These are phyloP conservation scores for Chelidonichthys spinosus DNA, from an alignment of 2,797 vertebrate species.

Conservation along the genomic window DNA sequence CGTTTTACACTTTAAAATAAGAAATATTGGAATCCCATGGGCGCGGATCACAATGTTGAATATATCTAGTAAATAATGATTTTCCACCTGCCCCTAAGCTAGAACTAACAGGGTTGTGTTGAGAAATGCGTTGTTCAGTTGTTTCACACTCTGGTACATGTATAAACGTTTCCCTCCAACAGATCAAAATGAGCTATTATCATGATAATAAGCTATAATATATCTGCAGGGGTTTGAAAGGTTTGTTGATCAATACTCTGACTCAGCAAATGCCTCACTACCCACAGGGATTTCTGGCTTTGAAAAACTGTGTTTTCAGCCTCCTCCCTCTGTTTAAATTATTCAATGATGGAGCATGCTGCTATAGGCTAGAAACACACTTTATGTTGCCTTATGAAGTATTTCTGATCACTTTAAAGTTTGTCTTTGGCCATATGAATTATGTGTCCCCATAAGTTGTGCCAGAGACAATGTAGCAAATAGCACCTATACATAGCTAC, in stretches of 20 bases:
- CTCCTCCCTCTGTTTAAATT: conserved; percentile 5
- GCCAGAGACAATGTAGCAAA: background rate
- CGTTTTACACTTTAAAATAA: conserved; percentile 5
- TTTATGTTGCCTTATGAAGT: background rate
- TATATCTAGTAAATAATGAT: background rate
- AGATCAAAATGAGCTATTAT: conserved; percentile 28
- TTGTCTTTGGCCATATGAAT: background rate
- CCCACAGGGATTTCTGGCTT: conserved; percentile 18
- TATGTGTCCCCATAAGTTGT: conserved; percentile 1
- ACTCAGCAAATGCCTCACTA: conserved; percentile 29
- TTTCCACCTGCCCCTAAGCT: background rate
- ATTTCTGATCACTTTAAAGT: background rate
- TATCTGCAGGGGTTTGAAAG: conserved; percentile 31
- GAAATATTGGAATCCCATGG: background rate
- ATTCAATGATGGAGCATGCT: conserved; percentile 10
- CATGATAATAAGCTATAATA: conserved; percentile 26
- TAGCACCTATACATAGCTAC: background rate
- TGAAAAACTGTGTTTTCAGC: conserved; percentile 20
- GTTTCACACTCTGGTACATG: background rate
- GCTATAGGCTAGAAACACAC: conserved; percentile 7
- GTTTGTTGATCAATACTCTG: conserved; percentile 45
- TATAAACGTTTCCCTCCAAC: background rate
- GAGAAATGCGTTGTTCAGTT: background rate
- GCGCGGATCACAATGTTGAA: background rate
- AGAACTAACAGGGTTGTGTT: background rate